Conservation (phyloP, 2,888 invertebrate species). For the Perithous albicinctus region DNA sequence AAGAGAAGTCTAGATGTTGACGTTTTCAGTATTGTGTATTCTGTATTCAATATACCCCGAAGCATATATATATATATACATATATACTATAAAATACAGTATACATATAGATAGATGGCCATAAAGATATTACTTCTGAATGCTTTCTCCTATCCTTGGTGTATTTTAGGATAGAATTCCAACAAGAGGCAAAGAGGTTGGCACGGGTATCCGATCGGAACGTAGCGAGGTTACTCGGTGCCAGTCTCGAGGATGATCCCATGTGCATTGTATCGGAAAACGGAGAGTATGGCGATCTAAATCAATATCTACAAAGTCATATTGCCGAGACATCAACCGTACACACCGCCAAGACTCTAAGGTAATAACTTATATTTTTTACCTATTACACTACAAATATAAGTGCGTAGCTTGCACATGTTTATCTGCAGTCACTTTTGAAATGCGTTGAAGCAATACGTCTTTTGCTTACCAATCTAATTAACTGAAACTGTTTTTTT, state of each 20-base stretch:
- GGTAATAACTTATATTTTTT: conserved; percentile 85
- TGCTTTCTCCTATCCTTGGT: conserved; percentile 53
- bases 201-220: conserved; percentile 90
- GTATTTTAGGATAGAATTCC: conserved; percentile 88
- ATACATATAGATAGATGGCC: conserved; percentile 45
- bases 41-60: conserved; percentile 42
- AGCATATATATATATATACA: conserved; percentile 37
- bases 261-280: conserved; percentile 92
- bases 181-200: conserved; percentile 90
- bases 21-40: conserved; percentile 36
- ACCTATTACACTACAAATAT: background rate
- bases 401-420: background rate
- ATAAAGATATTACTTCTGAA: conserved; percentile 76
- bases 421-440: background rate
- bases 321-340: conserved; percentile 90
- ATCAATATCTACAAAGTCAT: conserved; percentile 93
- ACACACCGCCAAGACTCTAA: conserved; percentile 89
- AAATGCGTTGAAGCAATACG: too few relatives aligned
- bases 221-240: conserved; percentile 90
- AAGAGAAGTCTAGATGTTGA: conserved; percentile 26
- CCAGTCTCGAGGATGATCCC: conserved; percentile 90
- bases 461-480: too few relatives aligned
- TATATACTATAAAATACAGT: conserved; percentile 13
- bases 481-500: too few relatives aligned
- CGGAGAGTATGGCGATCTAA: conserved; percentile 92